Percentiles rank a stretch among this genome's conserved stretches.
These are phyloP conservation scores for Labeo rohita DNA, from an alignment of 2,113 vertebrate species.

Conservation along the genomic window DNA sequence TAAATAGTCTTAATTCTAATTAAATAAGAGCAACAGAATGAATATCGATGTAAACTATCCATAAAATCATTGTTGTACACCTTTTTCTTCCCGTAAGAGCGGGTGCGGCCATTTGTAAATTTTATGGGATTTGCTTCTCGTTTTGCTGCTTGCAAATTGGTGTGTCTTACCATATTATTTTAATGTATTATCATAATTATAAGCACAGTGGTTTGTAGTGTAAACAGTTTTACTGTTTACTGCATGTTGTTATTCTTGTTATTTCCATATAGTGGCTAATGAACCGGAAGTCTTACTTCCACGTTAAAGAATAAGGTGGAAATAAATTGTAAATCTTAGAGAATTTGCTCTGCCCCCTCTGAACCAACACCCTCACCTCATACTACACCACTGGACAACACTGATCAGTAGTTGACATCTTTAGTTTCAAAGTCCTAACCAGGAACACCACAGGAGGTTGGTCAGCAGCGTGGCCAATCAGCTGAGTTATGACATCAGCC, in stretches of 20 bases:
- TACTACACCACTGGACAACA: background rate
- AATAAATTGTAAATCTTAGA: background rate
- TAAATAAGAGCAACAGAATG: background rate
- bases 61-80: background rate
- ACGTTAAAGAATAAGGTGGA: too few species aligned
- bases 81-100: too few species aligned
- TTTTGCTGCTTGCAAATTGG: too few species aligned
- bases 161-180: too few species aligned
- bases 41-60: background rate
- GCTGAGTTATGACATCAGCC: constrained; percentile 63
- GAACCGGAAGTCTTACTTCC: too few species aligned
- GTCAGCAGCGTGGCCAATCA: constrained; percentile 58
- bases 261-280: too few species aligned
- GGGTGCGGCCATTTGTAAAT: too few species aligned
- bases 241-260: too few species aligned
- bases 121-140: too few species aligned
- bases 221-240: too few species aligned
- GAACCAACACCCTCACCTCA: background rate
- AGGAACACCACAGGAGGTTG: constrained; percentile 50
- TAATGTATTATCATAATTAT: too few species aligned
- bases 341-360: background rate
- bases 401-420: constrained; percentile 26
- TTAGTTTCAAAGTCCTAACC: background rate
- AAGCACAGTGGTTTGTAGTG: too few species aligned
- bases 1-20: background rate